A percentile compares a stretch with the other conserved stretches of the same genome.
Conservation (phyloP, 2,113 vertebrate genomes). For the Pelvicachromis taeniatus region DNA sequence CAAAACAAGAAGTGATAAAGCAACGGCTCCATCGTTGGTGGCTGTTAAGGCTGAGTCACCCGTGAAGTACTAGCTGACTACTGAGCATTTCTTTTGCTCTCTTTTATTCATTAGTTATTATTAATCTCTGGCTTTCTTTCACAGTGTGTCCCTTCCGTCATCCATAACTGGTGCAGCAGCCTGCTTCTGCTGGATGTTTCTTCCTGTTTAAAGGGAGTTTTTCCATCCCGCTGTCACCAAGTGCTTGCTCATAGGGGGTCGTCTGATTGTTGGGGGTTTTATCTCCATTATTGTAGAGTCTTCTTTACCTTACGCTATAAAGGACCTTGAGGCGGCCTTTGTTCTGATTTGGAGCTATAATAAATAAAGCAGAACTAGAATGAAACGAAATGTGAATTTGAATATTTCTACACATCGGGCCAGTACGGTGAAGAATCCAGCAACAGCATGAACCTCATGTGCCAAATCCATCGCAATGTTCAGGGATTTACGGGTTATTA, state of each 20-base stretch:
- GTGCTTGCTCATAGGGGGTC: neutral
- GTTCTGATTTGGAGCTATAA: neutral
- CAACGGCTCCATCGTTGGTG: neutral
- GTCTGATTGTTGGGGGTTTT: neutral
- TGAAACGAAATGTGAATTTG: no score
- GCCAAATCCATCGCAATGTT: neutral
- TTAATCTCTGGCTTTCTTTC: neutral
- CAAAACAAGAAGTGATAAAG: neutral
- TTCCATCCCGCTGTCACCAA: neutral
- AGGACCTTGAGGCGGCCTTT: fast-evolving
- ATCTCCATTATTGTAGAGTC: fast-evolving
- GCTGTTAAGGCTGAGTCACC: neutral
- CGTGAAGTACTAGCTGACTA: neutral
- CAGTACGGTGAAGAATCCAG: neutral
- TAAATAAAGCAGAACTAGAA: no score
- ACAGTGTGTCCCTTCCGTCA: neutral
- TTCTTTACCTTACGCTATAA: neutral
- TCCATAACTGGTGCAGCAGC: neutral
- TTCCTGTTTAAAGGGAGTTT: neutral
- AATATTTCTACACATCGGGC: neutral
- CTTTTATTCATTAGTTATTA: neutral
- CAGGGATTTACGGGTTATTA: neutral
- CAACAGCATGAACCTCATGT: neutral
- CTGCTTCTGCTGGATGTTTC: neutral
- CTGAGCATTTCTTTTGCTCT: neutral